Evolutionary conservation across 2,113 vertebrate species (phyloP), one percentile per base, ranked within the genome.

Genomic region (Ammodramus savannarum): DNA sequence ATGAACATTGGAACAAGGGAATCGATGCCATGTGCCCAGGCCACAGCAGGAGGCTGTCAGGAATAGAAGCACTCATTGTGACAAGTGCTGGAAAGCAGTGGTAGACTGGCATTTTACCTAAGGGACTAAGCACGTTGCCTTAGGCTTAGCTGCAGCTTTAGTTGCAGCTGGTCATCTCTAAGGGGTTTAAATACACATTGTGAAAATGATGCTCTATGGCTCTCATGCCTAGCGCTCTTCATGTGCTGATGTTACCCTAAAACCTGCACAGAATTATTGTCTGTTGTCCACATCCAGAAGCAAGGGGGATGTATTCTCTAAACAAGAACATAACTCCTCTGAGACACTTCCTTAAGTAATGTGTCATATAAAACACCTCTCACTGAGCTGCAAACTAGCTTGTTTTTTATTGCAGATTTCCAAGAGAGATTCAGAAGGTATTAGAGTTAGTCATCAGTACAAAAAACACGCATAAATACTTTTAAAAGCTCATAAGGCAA

Each of bases 1-100:
- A 5, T 27, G 51, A 39, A 34, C 18, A 31, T 21, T 31, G 20
- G 38, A 49, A 5, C 2, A 4, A 52, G 41, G 11, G 46, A 62
- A 23, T 41, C 0, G 0, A 21, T 43, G 43, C 34, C 20, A 5
- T 0, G 5, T 19, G 9, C 22, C 44, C 36, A 57, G 49, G n/a
- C 32, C 23, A 19, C 10, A 52, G 85, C 43, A n/a, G 52, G 32
- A 43, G 32, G 10, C 41, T 29, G 57, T 52, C 16, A 19, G 48
- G 39, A 55, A 32, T 0, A 5, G 3, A 89, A 89, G 16, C 12
- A 5, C 32, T 10, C 68, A 9, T 22, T 3, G 5, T 48, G 49
- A 11, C 52, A 76, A 52, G 27, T 7, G 6, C 58, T 1, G 14
- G 21, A 25, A 14, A 59, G 67, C 21, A 18, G 7, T 5, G 41